Evolutionary conservation across 92 coral and sea anemone species (phyloP).

Genomic region (Umimayanthus kanabou): DNA sequence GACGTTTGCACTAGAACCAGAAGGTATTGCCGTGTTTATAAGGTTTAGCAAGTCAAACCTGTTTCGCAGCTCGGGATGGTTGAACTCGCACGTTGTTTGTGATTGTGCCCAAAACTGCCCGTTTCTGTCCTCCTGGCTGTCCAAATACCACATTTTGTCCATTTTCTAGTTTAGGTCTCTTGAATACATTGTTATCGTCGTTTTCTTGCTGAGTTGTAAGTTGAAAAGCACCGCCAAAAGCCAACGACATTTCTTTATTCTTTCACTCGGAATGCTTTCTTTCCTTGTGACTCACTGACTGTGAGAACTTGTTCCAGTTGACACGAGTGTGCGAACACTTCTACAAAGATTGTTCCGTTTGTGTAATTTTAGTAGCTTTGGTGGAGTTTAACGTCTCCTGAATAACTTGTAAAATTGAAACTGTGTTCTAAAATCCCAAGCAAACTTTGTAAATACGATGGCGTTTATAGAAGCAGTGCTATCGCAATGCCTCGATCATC

Average conservation of each 20-base stretch:
- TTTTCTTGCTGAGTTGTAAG: conserved; percentile 72
- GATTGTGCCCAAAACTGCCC: conserved; percentile 95
- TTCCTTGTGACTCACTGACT: not conserved
- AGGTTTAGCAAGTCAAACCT: conserved; percentile 26
- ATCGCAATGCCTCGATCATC: conserved; percentile 48
- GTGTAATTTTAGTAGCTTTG: not conserved
- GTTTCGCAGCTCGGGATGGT: conserved; percentile 97
- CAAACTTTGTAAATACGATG: conserved; percentile 25
- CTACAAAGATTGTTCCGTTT: conserved; percentile 8
- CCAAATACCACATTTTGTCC: conserved; percentile 66
- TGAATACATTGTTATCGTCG: conserved; percentile 67
- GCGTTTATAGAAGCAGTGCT: conserved; percentile 35
- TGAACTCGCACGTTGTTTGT: conserved; percentile 97
- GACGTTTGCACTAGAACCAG: no score
- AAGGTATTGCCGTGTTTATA: not conserved
- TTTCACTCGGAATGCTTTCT: conserved; percentile 8
- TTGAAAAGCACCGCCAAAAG: conserved; percentile 81
- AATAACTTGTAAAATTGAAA: not conserved
- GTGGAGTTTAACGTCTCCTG: not conserved
- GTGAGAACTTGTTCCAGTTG: conserved; percentile 6
- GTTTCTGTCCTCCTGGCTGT: conserved; percentile 76
- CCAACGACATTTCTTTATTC: conserved; percentile 74
- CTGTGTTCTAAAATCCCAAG: conserved; percentile 28
- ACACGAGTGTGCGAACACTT: not conserved
- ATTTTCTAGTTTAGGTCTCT: conserved; percentile 83